phyloP scores from a whole-genome alignment of 2,797 vertebrate genomes.

The Acipenser ruthenus region DNA sequence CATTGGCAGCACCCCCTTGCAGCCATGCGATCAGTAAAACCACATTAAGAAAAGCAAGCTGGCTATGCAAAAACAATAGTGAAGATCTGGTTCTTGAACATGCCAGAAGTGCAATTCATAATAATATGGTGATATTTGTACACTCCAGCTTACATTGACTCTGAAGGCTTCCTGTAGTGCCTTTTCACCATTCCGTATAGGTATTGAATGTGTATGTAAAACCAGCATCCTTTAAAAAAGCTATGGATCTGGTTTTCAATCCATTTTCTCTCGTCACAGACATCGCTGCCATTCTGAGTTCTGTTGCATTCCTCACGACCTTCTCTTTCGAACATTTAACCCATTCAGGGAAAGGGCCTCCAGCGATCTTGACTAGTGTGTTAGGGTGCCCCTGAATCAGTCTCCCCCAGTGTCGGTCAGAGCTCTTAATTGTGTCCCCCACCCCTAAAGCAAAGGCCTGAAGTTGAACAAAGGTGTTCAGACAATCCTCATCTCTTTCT shows the following conservation, averaged over 20 bases:
- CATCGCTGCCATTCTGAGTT: slow-evolving; percentile 35
- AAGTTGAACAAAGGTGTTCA: no score
- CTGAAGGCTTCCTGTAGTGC: slow-evolving; percentile 29
- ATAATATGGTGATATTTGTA: not conserved
- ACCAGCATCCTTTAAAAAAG: slow-evolving; percentile 37
- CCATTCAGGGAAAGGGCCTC: slow-evolving; percentile 9
- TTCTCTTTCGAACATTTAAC: slow-evolving; percentile 26
- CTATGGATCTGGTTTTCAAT: slow-evolving; percentile 46
- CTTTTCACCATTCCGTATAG: slow-evolving; percentile 38
- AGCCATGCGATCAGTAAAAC: no score
- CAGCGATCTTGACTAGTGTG: not conserved
- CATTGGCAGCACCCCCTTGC: no score
- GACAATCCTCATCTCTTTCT: no score
- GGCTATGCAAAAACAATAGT: no score
- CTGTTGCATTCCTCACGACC: slow-evolving; percentile 21
- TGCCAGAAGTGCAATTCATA: not conserved
- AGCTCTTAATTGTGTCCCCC: no score
- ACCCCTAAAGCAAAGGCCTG: no score
- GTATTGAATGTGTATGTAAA: slow-evolving; percentile 36
- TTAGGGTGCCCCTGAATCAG: no score
- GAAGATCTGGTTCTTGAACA: no score
- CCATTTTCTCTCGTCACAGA: slow-evolving; percentile 33
- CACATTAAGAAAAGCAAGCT: no score
- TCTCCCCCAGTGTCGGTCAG: no score
- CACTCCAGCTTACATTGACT: slow-evolving; percentile 54